Base-by-base conservation (phyloP, 2,113 vertebrate species). In the Nibea albiflora region DNA sequence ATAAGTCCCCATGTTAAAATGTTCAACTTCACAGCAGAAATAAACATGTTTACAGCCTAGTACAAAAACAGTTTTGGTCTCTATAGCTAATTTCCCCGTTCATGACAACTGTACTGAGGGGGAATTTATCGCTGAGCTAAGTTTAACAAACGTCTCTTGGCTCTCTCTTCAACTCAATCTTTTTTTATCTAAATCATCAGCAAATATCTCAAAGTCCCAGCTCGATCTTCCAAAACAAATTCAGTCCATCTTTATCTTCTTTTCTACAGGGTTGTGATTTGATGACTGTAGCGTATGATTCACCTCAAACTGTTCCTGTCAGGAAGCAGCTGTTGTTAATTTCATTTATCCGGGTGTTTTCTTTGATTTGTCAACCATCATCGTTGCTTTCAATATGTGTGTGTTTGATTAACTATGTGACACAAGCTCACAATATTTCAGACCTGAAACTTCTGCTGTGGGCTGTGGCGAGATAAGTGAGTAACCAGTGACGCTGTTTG, bases 321-420 rank as follows among this genome's bases (percentile, higher is more conserved):
- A 11, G 16, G 26, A 35, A 60, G 28, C 57, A 60, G 35, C 57
- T 60, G 39, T 11, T 20, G 1, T 22, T 14, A 1, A 44, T 42
- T 58, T 54, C 4, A 44, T 46, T 44, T 26, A 26, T 8, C 0
- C 2, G 10, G 39, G 39, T 46, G 52, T 57, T 56, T 26, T n/a
- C 52, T 78, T 73, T 26, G 4, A 66, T 64, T 72, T 61, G 39
- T 82, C 47, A 57, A 7, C 11, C 22, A 11, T 60, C 31, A 58
- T n/a, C 56, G 6, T 39, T 80, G 69, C 39, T 19, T 11, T 16
- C 16, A 26, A 5, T 31, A 47, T 52, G 24, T 70, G 3, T 42
- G 50, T 54, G 50, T 20, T 39, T 17, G 15, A 63, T 56, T 73
- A 56, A 35, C 31, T 39, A 26, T 19, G 4, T 0, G 47, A 54